Conservation (phyloP, 2,113 vertebrate genomes). For the Lathamus discolor region DNA sequence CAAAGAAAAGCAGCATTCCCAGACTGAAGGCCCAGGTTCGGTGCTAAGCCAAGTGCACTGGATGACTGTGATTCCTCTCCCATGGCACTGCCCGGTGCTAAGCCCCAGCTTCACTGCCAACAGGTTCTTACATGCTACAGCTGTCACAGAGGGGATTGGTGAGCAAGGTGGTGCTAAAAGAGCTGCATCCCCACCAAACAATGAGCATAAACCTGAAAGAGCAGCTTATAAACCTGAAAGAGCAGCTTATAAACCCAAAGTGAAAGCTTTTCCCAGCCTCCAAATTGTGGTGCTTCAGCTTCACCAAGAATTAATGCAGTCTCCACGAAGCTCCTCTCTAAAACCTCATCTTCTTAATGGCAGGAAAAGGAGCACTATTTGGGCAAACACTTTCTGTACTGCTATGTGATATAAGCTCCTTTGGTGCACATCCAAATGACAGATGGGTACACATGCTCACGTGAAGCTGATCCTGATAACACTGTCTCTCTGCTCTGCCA, state of each 20-base stretch:
- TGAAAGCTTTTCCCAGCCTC: background rate
- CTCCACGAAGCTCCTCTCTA: background rate
- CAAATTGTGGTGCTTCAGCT: background rate
- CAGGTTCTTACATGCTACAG: background rate
- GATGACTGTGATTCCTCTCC: conserved; percentile 9
- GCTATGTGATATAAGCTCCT: background rate
- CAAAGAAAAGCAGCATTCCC: background rate
- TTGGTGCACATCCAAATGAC: background rate
- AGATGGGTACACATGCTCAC: background rate
- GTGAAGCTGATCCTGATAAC: background rate
- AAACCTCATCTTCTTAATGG: background rate
- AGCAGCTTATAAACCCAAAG: background rate
- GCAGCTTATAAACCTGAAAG: background rate
- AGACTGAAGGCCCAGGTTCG: fast-evolving
- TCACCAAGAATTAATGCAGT: background rate
- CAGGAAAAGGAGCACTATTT: background rate
- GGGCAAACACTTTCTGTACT: background rate
- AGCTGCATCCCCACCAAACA: background rate
- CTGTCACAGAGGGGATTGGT: background rate
- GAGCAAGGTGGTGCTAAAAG: background rate
- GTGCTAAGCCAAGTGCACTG: background rate
- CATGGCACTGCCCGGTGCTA: background rate
- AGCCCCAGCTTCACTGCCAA: background rate
- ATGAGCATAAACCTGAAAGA: background rate
- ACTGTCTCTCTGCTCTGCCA: background rate